Evolutionary conservation across 2,113 vertebrate genomes (phyloP).

Genomic region (Aplodontia rufa): DNA sequence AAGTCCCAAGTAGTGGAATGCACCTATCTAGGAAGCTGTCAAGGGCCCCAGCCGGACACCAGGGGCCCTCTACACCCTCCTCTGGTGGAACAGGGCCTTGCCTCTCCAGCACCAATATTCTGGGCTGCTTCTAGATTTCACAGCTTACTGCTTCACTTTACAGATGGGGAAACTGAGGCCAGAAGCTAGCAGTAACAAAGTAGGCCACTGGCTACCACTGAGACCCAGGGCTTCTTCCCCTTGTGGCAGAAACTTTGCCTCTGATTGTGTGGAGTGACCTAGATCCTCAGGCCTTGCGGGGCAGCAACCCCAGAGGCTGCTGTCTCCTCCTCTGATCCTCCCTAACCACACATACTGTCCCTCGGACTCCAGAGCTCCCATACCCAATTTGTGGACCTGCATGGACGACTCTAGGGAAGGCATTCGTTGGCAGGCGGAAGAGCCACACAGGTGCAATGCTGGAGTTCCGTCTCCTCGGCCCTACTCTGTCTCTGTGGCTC

Average conservation of each 20-base stretch:
- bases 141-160: neutral
- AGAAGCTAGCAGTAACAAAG: neutral
- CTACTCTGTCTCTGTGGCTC: neutral
- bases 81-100: neutral
- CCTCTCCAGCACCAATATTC: neutral
- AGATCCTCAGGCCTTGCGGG: neutral
- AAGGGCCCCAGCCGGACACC: neutral
- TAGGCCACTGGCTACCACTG: neutral
- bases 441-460: neutral
- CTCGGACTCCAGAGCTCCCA: rapidly evolving
- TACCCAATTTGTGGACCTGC: neutral
- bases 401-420: rapidly evolving
- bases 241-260: rapidly evolving
- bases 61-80: neutral
- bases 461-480: neutral
- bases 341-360: neutral
- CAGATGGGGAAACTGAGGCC: neutral
- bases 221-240: neutral
- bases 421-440: neutral
- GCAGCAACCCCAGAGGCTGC: rapidly evolving
- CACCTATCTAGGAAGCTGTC: neutral
- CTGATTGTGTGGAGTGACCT: rapidly evolving
- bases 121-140: neutral
- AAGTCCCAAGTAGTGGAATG: rapidly evolving
- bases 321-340: neutral